These are phyloP conservation scores for Equus quagga DNA, from an alignment of 2,113 vertebrate species.

Conservation along the genomic window DNA sequence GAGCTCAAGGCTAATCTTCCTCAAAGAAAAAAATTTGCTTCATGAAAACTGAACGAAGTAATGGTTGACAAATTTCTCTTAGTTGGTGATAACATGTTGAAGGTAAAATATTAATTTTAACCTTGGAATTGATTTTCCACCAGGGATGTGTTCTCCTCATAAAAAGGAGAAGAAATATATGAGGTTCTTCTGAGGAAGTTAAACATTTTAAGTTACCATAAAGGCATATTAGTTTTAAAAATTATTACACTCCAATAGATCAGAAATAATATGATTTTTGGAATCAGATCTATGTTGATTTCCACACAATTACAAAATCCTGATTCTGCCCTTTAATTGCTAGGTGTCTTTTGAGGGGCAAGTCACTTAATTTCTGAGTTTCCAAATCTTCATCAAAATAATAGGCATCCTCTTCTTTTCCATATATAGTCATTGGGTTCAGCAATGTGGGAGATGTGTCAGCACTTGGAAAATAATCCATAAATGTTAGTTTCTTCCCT, in stretches of 20 bases:
- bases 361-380: not conserved
- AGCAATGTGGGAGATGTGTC: not conserved
- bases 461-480: not conserved
- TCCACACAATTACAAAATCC: not conserved
- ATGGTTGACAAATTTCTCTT: not conserved
- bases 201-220: not conserved
- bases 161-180: not conserved
- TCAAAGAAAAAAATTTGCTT: not conserved
- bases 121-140: not conserved
- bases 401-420: not conserved
- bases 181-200: not conserved
- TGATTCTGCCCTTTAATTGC: not conserved
- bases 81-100: not conserved
- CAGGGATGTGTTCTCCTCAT: not conserved
- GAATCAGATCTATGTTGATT: not conserved
- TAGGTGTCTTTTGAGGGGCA: accelerated
- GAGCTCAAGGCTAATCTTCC: no score
- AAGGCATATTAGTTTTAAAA: not conserved
- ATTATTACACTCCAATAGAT: not conserved
- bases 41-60: not conserved
- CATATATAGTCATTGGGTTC: not conserved
- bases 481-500: not conserved
- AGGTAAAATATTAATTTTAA: not conserved
- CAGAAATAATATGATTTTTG: not conserved
- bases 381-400: not conserved